Evolutionary conservation across 2,888 invertebrate genomes (phyloP), one percentile per base, ranked within the genome.

Genomic region (Saturnia japonica): DNA sequence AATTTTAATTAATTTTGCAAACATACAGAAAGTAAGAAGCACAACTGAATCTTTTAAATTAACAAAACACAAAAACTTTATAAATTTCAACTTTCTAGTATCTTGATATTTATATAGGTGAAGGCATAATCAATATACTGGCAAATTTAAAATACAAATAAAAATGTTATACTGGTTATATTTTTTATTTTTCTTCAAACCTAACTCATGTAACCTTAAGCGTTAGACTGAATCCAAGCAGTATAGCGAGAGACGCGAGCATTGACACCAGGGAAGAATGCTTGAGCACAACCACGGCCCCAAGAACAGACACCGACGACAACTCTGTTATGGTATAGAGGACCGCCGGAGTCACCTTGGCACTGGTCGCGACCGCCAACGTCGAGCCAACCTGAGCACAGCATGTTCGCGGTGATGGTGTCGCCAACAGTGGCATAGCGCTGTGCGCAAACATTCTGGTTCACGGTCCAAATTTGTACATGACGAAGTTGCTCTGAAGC

Each of bases 301-400:
- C 76, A 83, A 1, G 83, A 83, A 74, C 75, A 78, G 62, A 85
- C 74, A n/a, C 85, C 83, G 66, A 85, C 80, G 16, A 82, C 73
- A 34, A 82, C 71, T 7, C 71, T 67, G 72, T 82, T 82, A 76
- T 84, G 82, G 75, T 74, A 79, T 71, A 84, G 78, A 25, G 85
- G 84, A 8, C 82, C 81, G n/a, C 84, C 85, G 70, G 83, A 82
- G 78, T 84, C 83, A 8, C 82, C 82, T 72, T 74, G 76, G 77
- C 85, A 85, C 75, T 80, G 80, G 78, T 81, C 83, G 68, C 82
- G 80, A 51, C 81, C 83, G 60, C 81, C 81, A 19, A 80, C 78
- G 64, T 81, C 80, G 60, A 82, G 74, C 77, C 75, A 76, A 25
- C 84, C 84, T 47, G 81, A 74, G 74, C 85, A 85, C 72, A 85